A percentile compares a stretch with the other conserved stretches of the same genome.
Evolutionary conservation across 2,797 vertebrate species (phyloP).

Genomic region (Leptodactylus fallax): DNA sequence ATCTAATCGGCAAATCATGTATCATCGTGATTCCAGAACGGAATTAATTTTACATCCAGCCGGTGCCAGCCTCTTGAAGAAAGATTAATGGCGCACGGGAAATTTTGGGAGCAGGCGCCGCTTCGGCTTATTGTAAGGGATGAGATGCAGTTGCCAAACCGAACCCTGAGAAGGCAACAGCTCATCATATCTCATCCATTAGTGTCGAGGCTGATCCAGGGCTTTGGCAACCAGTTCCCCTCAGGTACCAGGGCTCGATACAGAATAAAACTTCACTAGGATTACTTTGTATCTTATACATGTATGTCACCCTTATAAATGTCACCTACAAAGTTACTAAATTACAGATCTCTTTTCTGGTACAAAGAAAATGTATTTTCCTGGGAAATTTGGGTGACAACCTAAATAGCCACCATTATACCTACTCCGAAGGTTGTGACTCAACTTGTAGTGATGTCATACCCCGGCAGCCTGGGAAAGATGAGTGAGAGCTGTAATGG

Average conservation of each 20-base stretch:
- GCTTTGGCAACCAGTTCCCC: neutral
- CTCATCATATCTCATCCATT: constrained; percentile 16
- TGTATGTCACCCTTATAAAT: too few species aligned
- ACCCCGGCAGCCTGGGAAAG: neutral
- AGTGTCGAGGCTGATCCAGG: constrained; percentile 3
- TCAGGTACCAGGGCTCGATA: too few species aligned
- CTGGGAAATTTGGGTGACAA: neutral
- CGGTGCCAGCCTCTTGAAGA: constrained; percentile 3
- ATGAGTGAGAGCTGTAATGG: neutral
- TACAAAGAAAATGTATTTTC: neutral
- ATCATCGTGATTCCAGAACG: constrained; percentile 31
- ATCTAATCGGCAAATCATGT: constrained; percentile 30
- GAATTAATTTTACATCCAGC: constrained; percentile 36
- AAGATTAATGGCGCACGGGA: constrained; percentile 27
- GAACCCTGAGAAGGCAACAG: neutral
- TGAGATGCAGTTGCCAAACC: constrained; percentile 12
- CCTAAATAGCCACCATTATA: neutral
- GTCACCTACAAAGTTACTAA: neutral
- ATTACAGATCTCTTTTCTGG: neutral
- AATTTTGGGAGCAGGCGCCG: constrained; percentile 10
- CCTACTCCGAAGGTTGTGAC: neutral
- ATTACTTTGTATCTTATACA: neutral
- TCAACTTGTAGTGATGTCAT: neutral
- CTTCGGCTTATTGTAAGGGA: neutral
- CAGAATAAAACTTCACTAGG: neutral